These are phyloP conservation scores for Lepeophtheirus nordmannii DNA, from an alignment of 2,888 invertebrate genomes.

Conservation along the genomic window DNA sequence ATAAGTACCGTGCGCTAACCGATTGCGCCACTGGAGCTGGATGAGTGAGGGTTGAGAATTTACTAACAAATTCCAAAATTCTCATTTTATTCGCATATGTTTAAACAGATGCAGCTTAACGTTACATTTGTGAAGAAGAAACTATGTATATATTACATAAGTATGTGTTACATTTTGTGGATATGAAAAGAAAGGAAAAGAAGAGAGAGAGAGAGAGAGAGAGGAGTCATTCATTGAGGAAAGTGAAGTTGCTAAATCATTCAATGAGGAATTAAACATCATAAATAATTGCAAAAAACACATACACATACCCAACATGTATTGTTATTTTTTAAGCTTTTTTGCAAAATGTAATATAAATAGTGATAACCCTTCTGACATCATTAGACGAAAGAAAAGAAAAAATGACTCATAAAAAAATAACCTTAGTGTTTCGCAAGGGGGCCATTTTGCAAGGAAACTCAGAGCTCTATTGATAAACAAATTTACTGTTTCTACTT, in stretches of 20 bases:
- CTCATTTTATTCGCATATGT: neutral
- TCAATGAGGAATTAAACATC: neutral
- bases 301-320: too few species aligned
- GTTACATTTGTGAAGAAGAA: too few species aligned
- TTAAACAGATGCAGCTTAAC: neutral
- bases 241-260: conserved; percentile 1
- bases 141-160: too few species aligned
- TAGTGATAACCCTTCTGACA: conserved; percentile 1
- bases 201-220: too few species aligned
- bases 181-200: too few species aligned
- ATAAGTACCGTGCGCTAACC: conserved; percentile 9
- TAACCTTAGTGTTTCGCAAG: neutral
- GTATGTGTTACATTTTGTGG: too few species aligned
- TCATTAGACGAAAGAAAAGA: neutral
- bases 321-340: neutral
- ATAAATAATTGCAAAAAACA: neutral
- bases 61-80: neutral
- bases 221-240: too few species aligned
- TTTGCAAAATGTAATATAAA: neutral
- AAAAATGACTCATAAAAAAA: neutral
- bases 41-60: neutral
- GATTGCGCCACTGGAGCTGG: conserved; percentile 6
- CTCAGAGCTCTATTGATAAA: too few species aligned
- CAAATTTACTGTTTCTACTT: too few species aligned
- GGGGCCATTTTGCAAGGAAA: neutral